These are phyloP conservation scores for Epinephelus malabaricus DNA, from an alignment of 2,797 vertebrate species.

Conservation along the genomic window DNA sequence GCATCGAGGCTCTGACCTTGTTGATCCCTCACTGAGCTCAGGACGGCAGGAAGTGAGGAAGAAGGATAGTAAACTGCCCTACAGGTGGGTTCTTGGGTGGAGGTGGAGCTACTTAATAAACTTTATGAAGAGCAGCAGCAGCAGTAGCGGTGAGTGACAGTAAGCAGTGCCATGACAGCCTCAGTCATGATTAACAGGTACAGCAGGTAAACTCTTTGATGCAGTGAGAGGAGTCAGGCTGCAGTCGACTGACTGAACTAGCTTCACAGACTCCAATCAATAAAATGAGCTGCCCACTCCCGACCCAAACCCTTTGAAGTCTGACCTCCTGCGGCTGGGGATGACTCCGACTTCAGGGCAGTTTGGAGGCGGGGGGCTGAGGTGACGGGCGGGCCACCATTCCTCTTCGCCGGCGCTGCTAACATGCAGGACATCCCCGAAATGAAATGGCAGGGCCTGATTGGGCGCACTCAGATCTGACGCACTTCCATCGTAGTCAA, in stretches of 20 bases:
- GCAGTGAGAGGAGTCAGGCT: background rate
- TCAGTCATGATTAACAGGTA: background rate
- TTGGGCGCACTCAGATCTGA: conserved; percentile 91
- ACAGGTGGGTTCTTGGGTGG: background rate
- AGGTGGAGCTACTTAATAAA: background rate
- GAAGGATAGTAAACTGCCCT: background rate
- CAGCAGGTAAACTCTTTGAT: background rate
- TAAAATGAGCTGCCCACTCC: conserved; percentile 8
- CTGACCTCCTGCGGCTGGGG: conserved; percentile 96
- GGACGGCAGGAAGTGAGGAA: background rate
- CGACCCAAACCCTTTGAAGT: conserved; percentile 1
- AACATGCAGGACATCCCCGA: conserved; percentile 96
- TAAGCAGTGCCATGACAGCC: background rate
- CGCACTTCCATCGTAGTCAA: conserved; percentile 95
- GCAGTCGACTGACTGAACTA: background rate
- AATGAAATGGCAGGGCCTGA: conserved; percentile 93
- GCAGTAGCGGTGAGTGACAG: background rate
- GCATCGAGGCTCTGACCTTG: background rate
- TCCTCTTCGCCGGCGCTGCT: conserved; percentile 96
- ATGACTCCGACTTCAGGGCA: conserved; percentile 95
- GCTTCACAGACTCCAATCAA: background rate
- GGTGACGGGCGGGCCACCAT: conserved; percentile 98
- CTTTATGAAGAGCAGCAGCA: background rate
- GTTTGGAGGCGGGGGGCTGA: conserved; percentile 90
- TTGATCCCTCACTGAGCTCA: background rate